A percentile compares a stretch with the other conserved stretches of the same genome.
These are phyloP conservation scores for Aporophyla nigra DNA, from an alignment of 2,888 invertebrate species.

Conservation along the genomic window DNA sequence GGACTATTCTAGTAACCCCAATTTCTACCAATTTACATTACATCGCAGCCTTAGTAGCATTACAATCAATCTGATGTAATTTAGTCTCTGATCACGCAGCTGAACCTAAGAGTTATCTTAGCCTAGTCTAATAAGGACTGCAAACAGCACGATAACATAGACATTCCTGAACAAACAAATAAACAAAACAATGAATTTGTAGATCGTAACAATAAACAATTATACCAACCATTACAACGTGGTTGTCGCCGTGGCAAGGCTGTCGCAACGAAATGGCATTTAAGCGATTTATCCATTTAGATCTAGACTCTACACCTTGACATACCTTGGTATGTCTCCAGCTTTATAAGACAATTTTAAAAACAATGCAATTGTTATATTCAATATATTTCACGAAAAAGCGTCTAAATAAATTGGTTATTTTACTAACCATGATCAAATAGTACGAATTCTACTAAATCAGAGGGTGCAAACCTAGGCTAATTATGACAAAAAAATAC, in stretches of 20 bases:
- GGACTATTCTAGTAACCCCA: background rate
- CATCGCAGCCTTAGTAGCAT: background rate
- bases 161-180: background rate
- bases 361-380: slow-evolving; percentile 24
- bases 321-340: slow-evolving; percentile 50
- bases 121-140: background rate
- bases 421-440: background rate
- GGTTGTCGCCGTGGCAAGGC: slow-evolving; percentile 45
- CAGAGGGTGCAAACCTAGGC: background rate
- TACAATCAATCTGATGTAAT: background rate
- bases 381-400: background rate
- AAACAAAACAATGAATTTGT: slow-evolving; percentile 41
- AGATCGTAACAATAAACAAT: slow-evolving; percentile 31
- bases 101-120: background rate
- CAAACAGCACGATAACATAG: background rate
- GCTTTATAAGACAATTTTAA: slow-evolving; percentile 23
- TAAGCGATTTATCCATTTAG: slow-evolving; percentile 60
- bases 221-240: slow-evolving; percentile 4
- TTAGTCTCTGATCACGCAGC: background rate
- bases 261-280: slow-evolving; percentile 53
- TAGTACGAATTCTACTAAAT: background rate
- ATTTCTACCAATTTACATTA: too few species aligned
- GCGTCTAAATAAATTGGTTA: background rate
- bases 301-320: slow-evolving; percentile 62
- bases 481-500: background rate